Evolutionary conservation across 2,888 invertebrate species (phyloP), one percentile per base, ranked within the genome.

Genomic region (Agrilus cyanescens): DNA sequence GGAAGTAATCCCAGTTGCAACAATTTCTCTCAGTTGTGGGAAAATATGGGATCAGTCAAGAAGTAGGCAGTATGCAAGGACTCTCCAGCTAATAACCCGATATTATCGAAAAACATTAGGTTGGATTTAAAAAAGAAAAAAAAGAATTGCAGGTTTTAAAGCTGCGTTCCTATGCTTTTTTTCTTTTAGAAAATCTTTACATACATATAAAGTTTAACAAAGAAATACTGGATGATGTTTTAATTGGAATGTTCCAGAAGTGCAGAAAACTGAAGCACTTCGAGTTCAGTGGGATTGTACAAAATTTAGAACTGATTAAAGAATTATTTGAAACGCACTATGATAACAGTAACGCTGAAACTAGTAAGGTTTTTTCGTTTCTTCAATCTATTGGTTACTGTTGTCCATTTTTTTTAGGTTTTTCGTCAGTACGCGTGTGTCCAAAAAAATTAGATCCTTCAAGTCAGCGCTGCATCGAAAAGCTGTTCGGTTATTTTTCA

Each of bases 1-100:
- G 45, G 65, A 66, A n/a, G 63, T 66, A 35, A 62, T 72, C 33
- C 72, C 71, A 1, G 52, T 72, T 40, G 60, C 61, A 20, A 61
- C 63, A 39, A 68, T 72, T 51, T 62, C 67, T 32, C 58, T 72
- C 59, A 62, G 61, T 46, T 64, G 66, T 43, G 67, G 67, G 12
- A 60, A 63, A 47, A 65, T 65, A 31, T 70, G 68, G 67, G 67
- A 71, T 44, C 70, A 70, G 50, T 65, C 62, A 49, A 61, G 63
- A 47, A 67, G 68, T 38, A 60, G 69, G 31, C 67, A 70, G 45
- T 69, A 69, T 47, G 56, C 67, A 44, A 60, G 59, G 40, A 70
- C 68, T 18, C 56, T 71, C 14, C 55, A 58, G 38, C 53, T 66
- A 8, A 57, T 71, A 18, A 62, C 69, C 34, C 54, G 54, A 31